Evolutionary conservation across 2,113 vertebrate species (phyloP).

Genomic region (Syngnathus scovelli): DNA sequence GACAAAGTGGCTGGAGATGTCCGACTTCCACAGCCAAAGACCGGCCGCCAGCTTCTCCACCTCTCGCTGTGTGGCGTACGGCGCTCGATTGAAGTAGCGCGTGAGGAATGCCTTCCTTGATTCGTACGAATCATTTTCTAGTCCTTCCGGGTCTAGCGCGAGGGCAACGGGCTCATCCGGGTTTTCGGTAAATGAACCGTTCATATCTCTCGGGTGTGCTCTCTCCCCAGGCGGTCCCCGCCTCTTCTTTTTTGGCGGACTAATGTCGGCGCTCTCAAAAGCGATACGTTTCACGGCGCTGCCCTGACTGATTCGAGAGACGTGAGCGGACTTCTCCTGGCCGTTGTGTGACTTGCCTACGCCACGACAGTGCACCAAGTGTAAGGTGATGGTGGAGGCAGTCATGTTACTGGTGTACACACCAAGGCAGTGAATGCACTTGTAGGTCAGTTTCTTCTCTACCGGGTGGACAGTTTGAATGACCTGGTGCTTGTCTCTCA

Average conservation of each 20-base stretch:
- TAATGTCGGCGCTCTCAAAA: conserved; percentile 76
- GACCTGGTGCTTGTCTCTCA: conserved; percentile 92
- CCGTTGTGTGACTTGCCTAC: conserved; percentile 95
- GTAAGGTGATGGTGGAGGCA: conserved; percentile 93
- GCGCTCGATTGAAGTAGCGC: conserved; percentile 87
- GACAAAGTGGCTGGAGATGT: conserved; percentile 89
- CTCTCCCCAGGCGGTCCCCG: conserved; percentile 68
- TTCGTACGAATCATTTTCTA: conserved; percentile 90
- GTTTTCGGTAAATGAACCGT: conserved; percentile 78
- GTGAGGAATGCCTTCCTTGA: conserved; percentile 91
- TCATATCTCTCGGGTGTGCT: conserved; percentile 58
- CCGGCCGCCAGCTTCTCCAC: conserved; percentile 91
- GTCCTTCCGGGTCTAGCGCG: conserved; percentile 90
- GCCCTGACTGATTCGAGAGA: conserved; percentile 74
- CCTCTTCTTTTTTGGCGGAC: conserved; percentile 81
- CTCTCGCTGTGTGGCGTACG: conserved; percentile 85
- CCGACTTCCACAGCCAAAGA: conserved; percentile 95
- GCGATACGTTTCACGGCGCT: conserved; percentile 78
- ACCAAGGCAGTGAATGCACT: conserved; percentile 96
- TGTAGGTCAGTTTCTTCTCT: conserved; percentile 97
- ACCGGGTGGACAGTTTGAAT: conserved; percentile 97
- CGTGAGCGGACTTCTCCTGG: conserved; percentile 78
- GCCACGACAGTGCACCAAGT: conserved; percentile 93
- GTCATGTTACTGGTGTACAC: conserved; percentile 99
- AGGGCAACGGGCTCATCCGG: conserved; percentile 86